Evolutionary conservation across 1,140 invertebrate species (phyloP).

Genomic region (Anastrepha ludens): DNA sequence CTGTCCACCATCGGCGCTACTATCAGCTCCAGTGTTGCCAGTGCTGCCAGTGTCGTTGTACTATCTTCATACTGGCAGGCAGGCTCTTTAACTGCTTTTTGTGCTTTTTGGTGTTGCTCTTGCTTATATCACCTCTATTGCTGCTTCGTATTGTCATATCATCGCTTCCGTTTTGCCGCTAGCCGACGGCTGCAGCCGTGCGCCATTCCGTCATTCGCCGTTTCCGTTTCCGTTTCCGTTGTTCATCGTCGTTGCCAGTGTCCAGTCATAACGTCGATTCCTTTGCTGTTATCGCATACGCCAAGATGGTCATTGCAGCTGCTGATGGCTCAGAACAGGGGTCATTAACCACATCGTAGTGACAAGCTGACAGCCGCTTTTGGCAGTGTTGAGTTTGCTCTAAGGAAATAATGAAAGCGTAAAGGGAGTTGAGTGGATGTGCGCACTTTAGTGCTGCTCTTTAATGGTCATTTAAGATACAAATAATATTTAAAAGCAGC

Average conservation of each 20-base stretch:
- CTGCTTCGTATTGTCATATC: conserved; percentile 8
- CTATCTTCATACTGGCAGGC: background rate
- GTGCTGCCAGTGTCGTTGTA: background rate
- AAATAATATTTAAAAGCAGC: no score
- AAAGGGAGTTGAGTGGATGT: no score
- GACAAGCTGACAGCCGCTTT: conserved; percentile 1
- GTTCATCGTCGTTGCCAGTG: background rate
- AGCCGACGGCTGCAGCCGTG: background rate
- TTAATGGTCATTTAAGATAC: no score
- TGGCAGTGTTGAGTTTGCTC: background rate
- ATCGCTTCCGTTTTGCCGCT: conserved; percentile 5
- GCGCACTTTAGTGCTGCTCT: no score
- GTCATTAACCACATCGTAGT: background rate
- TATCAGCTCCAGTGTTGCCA: background rate
- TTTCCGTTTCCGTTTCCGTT: conserved; percentile 30
- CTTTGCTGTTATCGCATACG: conserved; percentile 11
- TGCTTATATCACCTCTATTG: background rate
- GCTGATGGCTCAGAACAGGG: background rate
- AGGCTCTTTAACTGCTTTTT: background rate
- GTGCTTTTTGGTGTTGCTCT: background rate
- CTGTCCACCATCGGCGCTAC: background rate
- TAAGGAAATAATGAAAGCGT: no score
- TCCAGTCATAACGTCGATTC: conserved; percentile 3
- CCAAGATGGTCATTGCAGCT: conserved; percentile 6
- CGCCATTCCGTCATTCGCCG: conserved; percentile 19